Conservation (phyloP, 2,797 vertebrate genomes). For the Alfaro cultratus region DNA sequence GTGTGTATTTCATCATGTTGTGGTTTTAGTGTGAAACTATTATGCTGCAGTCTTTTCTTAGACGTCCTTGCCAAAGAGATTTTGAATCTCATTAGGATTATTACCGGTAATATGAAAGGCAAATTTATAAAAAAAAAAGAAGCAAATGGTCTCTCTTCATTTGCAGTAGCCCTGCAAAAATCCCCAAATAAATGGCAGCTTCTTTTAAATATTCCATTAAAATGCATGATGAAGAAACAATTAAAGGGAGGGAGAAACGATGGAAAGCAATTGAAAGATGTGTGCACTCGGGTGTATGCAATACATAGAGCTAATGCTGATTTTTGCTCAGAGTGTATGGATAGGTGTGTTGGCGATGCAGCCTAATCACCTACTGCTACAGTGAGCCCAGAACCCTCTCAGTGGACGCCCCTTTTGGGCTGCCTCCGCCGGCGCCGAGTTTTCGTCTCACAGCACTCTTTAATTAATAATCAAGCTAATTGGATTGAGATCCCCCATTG, state of each 20-base stretch:
- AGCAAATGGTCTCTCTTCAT: background rate
- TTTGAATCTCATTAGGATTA: background rate
- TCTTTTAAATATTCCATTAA: constrained; percentile 3
- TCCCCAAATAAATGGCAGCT: constrained; percentile 4
- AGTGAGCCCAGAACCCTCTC: constrained; percentile 66
- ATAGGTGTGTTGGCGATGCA: constrained; percentile 49
- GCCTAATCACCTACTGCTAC: constrained; percentile 71
- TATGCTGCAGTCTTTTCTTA: background rate
- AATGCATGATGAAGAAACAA: constrained; percentile 5
- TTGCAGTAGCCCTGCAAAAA: background rate
- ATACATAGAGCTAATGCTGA: constrained; percentile 5
- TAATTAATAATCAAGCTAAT: constrained; percentile 84
- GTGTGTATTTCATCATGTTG: background rate
- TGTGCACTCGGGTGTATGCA: constrained; percentile 14
- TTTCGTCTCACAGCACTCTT: constrained; percentile 74
- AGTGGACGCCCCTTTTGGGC: constrained; percentile 73
- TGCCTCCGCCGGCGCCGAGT: constrained; percentile 56
- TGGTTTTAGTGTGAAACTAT: background rate
- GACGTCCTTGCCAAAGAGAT: background rate
- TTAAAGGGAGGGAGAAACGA: background rate
- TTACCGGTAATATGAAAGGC: background rate
- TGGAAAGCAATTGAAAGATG: constrained; percentile 3
- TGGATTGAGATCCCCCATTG: constrained; percentile 76
- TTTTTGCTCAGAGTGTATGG: constrained; percentile 6
- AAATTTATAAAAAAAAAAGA: background rate